These are phyloP conservation scores for Solea solea DNA, from an alignment of 2,113 vertebrate genomes.

Conservation along the genomic window DNA sequence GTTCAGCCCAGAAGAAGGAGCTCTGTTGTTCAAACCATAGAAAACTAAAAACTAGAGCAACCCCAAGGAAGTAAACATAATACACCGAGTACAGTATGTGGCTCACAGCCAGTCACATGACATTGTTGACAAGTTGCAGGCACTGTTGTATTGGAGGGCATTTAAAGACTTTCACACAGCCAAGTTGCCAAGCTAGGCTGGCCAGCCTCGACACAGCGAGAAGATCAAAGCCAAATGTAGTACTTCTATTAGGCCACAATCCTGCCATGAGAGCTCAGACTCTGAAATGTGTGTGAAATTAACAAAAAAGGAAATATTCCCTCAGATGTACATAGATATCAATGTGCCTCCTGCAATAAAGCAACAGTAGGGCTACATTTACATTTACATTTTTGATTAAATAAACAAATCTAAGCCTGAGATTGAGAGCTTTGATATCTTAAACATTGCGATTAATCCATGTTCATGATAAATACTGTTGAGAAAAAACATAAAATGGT, in stretches of 20 bases:
- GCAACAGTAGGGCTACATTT: background rate
- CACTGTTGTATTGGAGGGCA: background rate
- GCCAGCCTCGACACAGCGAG: conserved; percentile 2
- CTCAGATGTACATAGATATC: background rate
- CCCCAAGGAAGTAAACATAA: conserved; percentile 6
- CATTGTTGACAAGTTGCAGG: conserved; percentile 44
- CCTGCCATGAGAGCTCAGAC: conserved; percentile 1
- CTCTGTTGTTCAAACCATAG: background rate
- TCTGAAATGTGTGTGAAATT: background rate
- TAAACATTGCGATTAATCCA: background rate
- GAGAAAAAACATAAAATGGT: background rate
- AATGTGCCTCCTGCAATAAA: background rate
- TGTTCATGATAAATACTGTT: background rate
- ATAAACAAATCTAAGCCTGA: too few relatives aligned
- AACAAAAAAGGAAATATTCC: too few relatives aligned
- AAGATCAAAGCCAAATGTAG: conserved; percentile 37
- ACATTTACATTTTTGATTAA: background rate
- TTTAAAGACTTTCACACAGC: conserved; percentile 17
- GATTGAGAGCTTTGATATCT: too few relatives aligned
- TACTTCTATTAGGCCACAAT: conserved; percentile 18
- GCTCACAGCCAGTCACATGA: conserved; percentile 25
- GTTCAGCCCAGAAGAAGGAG: too few relatives aligned
- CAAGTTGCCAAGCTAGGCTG: conserved; percentile 9
- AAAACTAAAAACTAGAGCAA: background rate
- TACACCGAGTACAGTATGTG: background rate